Base-by-base conservation (phyloP, 2,797 vertebrate species). In the Diplodus sargus region DNA sequence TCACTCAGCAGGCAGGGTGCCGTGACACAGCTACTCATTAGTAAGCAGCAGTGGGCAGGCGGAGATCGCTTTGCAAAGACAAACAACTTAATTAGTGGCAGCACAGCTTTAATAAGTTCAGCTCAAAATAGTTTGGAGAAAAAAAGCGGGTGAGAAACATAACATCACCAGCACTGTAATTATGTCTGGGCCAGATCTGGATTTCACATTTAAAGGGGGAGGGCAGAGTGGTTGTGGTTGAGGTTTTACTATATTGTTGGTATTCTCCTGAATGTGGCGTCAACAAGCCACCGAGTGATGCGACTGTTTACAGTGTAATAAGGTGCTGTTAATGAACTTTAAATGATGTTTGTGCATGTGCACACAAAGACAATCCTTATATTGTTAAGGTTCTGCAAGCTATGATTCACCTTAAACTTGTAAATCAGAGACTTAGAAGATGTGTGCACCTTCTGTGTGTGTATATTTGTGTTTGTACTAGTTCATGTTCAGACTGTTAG, bases 71-170 rank as follows among this genome's bases (percentile, higher is more conserved):
- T 93, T 93, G 90, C 87, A 74, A 93, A 94, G 90, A 94, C 91
- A 95, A 94, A 95, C 92, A 94, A 90, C 87, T 90, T 94, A 90
- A 95, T 95, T 93, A 93, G 82, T 84, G 86, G 82, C 75, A 11
- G 78, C 79, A 65, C 28, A 59, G 83, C 84, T 92, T 92, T 89
- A 94, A 93, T 93, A 93, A 90, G 80, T 89, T 91, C 80, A 75
- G 74, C 87, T 93, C 58, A 80, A 91, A 90, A 92, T 91, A 90
- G 87, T 92, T 89, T 78, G 73, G 82, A 28, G n/a, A 25, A 25
- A 84, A 89, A 7, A 88, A 81, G 79, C 23, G 47, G 34, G 52
- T 39, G 81, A 83, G 79, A 87, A 88, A 87, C 70, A 87, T 71
- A 85, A 85, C 80, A 78, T 77, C 78, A 76, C 15, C 77, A 56